phyloP scores from a whole-genome alignment of 2,113 vertebrate species.

The Anhinga rufa region DNA sequence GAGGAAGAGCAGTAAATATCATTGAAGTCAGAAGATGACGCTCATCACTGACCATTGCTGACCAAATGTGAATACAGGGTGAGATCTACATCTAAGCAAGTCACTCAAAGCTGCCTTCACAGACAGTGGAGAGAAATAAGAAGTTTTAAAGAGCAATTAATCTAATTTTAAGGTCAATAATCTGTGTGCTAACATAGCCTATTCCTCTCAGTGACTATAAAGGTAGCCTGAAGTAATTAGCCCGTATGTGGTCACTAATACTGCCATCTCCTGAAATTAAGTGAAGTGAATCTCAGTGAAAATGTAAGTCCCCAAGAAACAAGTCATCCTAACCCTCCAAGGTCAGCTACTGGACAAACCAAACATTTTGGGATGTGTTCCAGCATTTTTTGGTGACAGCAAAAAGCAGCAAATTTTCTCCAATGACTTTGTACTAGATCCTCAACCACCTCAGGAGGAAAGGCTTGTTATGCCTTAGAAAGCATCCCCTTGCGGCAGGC shows the following conservation, averaged over 20 bases:
- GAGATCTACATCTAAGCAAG: not conserved
- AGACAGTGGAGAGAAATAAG: not conserved
- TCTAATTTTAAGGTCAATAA: not conserved
- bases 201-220: not conserved
- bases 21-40: not conserved
- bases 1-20: not conserved
- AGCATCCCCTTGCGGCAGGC: not conserved
- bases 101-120: not conserved
- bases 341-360: not conserved
- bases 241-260: too few relatives aligned
- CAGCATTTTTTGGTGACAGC: not conserved
- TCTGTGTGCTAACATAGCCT: not conserved
- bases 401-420: not conserved
- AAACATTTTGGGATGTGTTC: not conserved
- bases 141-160: not conserved
- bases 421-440: not conserved
- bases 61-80: not conserved
- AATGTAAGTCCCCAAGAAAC: not conserved
- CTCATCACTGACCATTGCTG: not conserved
- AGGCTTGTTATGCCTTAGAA: not conserved
- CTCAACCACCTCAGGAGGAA: not conserved
- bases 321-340: not conserved
- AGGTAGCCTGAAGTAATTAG: not conserved
- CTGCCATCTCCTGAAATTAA: not conserved
- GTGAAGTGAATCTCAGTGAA: not conserved